phyloP scores from a whole-genome alignment of 2,888 invertebrate species.

The Chesias legatella region DNA sequence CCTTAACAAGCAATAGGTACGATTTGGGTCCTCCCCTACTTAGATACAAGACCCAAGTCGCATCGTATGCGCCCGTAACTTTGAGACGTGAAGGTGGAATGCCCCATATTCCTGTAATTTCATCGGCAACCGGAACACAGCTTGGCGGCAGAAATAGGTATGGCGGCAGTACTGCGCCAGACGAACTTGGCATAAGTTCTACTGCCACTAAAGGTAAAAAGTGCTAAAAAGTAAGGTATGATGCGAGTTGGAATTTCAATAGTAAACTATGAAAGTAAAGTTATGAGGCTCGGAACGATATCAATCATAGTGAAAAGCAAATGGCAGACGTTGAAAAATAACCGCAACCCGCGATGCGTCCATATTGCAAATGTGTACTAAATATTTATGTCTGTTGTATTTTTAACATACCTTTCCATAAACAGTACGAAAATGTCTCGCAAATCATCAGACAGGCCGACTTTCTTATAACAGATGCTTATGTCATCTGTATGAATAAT shows the following conservation, averaged over 20 bases:
- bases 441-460: conserved; percentile 24
- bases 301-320: conserved; percentile 34
- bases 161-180: too few relatives aligned
- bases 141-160: too few relatives aligned
- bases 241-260: background rate
- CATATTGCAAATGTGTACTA: conserved; percentile 54
- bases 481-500: conserved; percentile 29
- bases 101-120: too few relatives aligned
- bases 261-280: conserved; percentile 6
- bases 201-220: too few relatives aligned
- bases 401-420: conserved; percentile 41
- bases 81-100: too few relatives aligned
- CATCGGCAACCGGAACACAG: too few relatives aligned
- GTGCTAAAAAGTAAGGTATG: too few relatives aligned
- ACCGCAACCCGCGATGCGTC: conserved; percentile 46
- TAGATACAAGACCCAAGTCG: too few relatives aligned
- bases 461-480: conserved; percentile 27
- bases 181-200: too few relatives aligned
- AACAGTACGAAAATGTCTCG: conserved; percentile 35
- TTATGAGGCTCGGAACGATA: conserved; percentile 30
- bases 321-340: conserved; percentile 63
- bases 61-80: too few relatives aligned
- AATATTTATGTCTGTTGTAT: conserved; percentile 55
- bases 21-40: too few relatives aligned
- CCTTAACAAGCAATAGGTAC: too few relatives aligned